Base-by-base conservation (phyloP, 2,797 vertebrate genomes). In the Percopsis omiscomaycus region DNA sequence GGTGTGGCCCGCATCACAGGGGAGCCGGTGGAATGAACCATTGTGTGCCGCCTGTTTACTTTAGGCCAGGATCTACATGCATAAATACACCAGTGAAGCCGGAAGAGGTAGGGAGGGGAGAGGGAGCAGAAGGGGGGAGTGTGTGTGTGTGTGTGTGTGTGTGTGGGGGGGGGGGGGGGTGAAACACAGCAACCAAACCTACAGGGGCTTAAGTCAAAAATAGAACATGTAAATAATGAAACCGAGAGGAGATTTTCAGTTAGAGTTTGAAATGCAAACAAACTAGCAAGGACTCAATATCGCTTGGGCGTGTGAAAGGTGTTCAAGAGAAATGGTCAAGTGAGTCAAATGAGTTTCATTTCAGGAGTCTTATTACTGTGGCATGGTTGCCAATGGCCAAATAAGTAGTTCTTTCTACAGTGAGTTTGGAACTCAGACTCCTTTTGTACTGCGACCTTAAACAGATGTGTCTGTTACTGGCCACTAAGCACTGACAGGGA, bases 11-110 rank as follows among this genome's bases (percentile, higher is more conserved):
- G 81, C 69, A 88, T 87, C 68, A 68, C 77, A 78, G 73, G 68
- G 77, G 69, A 82, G 82, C 68, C 69, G 74, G 75, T 76, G 84
- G 82, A 85, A 82, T 80, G 76, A 80, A 73, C 76, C 56, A 89
- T 91, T 88, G 81, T 90, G 79, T 56, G 48, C 77, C 32, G 73
- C 78, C 79, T 84, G 82, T 92, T 90, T 91, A 89, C 85, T 81
- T 89, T 86, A 78, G 75, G 74, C 83, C 82, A 67, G 82, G 76
- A 88, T 81, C 84, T 78, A 74, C 66, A 71, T 68, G 85, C 80
- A 82, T 81, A 86, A 82, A 87, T 82, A 85, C 79, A 84, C 75
- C 59, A 79, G 71, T 66, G 59, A 55, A 56, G 74, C 79, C 85
- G 84, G 81, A 88, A 86, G 73, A 82, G 69, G 72, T 63, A 74